A percentile compares a stretch with the other conserved stretches of the same genome.
Evolutionary conservation across 2,888 invertebrate species (phyloP).

Genomic region (Willowsia nigromaculata): DNA sequence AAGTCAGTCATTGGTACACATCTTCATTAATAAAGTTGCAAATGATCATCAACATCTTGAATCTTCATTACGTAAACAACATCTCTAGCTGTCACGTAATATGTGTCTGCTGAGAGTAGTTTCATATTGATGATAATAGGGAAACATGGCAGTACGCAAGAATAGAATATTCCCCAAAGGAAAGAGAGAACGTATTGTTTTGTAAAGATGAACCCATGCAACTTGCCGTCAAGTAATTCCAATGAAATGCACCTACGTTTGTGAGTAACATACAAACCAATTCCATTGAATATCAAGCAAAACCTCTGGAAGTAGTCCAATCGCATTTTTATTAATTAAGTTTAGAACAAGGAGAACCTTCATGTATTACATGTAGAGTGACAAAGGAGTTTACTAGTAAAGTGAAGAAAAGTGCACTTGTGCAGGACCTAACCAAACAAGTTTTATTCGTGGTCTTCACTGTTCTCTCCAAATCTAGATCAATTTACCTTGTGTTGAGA

Average conservation of each 20-base stretch:
- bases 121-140: not conserved
- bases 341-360: not conserved
- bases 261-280: too few species aligned
- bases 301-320: constrained; percentile 7
- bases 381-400: not conserved
- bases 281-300: not conserved
- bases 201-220: too few species aligned
- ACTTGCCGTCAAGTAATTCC: not conserved
- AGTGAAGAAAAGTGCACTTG: not conserved
- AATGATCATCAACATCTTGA: constrained; percentile 3
- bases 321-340: constrained; percentile 19
- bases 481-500: too few species aligned
- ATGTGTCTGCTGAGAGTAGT: not conserved
- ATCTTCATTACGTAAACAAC: constrained; percentile 1
- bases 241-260: not conserved
- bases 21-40: constrained; percentile 14
- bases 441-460: too few species aligned
- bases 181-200: too few species aligned
- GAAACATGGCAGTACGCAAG: not conserved
- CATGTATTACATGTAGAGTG: not conserved
- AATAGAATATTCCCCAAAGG: not conserved
- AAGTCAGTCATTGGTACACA: not conserved
- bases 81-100: not conserved
- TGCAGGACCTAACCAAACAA: not conserved
- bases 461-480: too few species aligned